Conservation (phyloP, 2,888 invertebrate genomes). For the Dascillus cervinus region DNA sequence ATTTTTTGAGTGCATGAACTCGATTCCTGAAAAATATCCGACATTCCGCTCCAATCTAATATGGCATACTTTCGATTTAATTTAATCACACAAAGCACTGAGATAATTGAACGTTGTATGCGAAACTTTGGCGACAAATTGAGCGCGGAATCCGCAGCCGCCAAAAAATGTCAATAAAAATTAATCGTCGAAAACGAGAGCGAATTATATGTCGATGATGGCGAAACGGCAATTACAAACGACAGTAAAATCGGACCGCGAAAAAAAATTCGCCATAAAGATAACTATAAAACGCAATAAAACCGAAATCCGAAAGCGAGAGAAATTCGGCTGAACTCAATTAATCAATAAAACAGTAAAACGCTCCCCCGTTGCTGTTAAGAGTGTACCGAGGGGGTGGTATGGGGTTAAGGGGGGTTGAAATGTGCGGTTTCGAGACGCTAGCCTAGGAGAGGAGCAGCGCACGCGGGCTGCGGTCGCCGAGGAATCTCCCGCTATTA, state of each 20-base stretch:
- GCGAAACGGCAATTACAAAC: constrained; percentile 6
- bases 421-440: constrained; percentile 44
- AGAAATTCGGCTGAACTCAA: constrained; percentile 43
- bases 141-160: too few relatives aligned
- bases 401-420: constrained; percentile 32
- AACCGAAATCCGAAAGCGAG: constrained; percentile 38
- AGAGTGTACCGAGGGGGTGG: constrained; percentile 29
- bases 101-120: too few relatives aligned
- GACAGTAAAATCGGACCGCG: constrained; percentile 7
- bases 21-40: too few relatives aligned
- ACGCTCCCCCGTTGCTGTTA: constrained; percentile 42
- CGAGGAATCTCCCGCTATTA: constrained; percentile 44
- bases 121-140: too few relatives aligned
- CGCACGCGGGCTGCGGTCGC: constrained; percentile 42
- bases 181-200: too few relatives aligned
- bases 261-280: constrained; percentile 34
- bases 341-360: constrained; percentile 45
- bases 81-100: too few relatives aligned
- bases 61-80: too few relatives aligned
- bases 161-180: too few relatives aligned
- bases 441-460: constrained; percentile 39
- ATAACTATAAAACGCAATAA: constrained; percentile 40
- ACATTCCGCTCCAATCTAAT: too few relatives aligned
- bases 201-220: too few relatives aligned
- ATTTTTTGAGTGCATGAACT: too few relatives aligned